A percentile compares a stretch with the other conserved stretches of the same genome.
phyloP scores from a whole-genome alignment of 2,888 invertebrate species.

The Drepanosiphum platanoidis region DNA sequence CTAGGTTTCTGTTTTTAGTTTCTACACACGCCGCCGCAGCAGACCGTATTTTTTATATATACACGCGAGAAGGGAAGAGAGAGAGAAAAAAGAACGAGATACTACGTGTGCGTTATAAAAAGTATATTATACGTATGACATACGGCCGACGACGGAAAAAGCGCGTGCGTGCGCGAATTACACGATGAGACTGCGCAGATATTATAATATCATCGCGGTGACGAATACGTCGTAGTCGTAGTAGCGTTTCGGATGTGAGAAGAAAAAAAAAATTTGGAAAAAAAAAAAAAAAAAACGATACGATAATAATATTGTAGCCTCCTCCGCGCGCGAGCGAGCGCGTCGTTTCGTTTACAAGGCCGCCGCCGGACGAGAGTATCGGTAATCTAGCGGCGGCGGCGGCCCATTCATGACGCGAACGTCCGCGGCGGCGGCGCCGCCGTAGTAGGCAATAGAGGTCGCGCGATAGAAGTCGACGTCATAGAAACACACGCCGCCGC shows the following conservation, averaged over 20 bases:
- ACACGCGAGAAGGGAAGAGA: no score
- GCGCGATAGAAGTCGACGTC: constrained; percentile 17
- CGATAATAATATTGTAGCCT: background rate
- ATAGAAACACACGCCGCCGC: background rate
- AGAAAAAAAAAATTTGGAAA: background rate
- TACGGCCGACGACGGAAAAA: no score
- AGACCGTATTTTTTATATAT: background rate
- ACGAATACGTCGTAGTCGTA: background rate
- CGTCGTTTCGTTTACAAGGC: constrained; percentile 51
- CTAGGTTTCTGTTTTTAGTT: background rate
- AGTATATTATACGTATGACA: no score
- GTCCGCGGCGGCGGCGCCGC: constrained; percentile 7
- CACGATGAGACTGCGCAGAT: no score
- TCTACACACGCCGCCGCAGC: background rate
- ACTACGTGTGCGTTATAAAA: background rate
- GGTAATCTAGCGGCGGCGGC: constrained; percentile 34
- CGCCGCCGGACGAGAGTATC: constrained; percentile 37
- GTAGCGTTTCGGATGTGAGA: no score
- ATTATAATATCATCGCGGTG: background rate
- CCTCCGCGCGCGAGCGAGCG: background rate
- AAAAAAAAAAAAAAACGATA: background rate
- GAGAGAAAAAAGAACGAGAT: no score
- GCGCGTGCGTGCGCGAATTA: no score
- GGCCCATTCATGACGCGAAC: constrained; percentile 56
- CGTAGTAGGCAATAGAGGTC: constrained; percentile 54